Evolutionary conservation across 1,140 invertebrate species (phyloP), one percentile per base, ranked within the genome.

Genomic region (Leptinotarsa lineolata): DNA sequence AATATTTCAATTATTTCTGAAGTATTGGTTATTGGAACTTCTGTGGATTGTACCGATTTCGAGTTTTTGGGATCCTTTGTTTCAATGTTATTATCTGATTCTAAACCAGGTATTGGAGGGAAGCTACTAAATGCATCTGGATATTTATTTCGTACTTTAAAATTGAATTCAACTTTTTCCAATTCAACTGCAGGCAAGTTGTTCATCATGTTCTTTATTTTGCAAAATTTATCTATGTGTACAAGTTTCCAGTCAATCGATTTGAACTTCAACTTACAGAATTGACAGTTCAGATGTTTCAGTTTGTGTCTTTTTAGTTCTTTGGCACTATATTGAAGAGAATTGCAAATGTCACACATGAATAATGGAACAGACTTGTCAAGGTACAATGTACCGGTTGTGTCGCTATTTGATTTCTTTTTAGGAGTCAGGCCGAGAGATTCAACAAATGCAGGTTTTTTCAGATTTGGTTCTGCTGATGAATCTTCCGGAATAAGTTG

Each of bases 231-330:
- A 11, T 74, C 65, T n/a, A 76, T 21, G 44, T 80, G 78, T 13
- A 63, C 18, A 18, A 75, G 24, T 22, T 76, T 75, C 39, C 22
- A 30, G 2, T 67, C 67, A 16, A 80, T 45, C 11, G 70, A 48
- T 63, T 70, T 68, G 70, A 78, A 80, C 67, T 58, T 67, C 44
- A 39, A 46, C 24, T 73, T 80, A 44, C 78, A 80, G 58, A 80
- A 78, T n/a, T 71, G 75, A 44, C 78, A 80, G 30, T 71, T 48
- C 46, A 74, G 74, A 68, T 79, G 78, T 68, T 63, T 71, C 1
- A n/a, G 48, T 58, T 59, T 70, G 65, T 79, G 78, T 22, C 18
- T 66, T 68, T 74, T 79, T 22, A 77, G 44, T 44, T 75, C 73
- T 58, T 66, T 71, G 6, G 66, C 60, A 66, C 64, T 75, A 13